Evolutionary conservation across 1,140 invertebrate species (phyloP).

Genomic region (Bombus huntii): DNA sequence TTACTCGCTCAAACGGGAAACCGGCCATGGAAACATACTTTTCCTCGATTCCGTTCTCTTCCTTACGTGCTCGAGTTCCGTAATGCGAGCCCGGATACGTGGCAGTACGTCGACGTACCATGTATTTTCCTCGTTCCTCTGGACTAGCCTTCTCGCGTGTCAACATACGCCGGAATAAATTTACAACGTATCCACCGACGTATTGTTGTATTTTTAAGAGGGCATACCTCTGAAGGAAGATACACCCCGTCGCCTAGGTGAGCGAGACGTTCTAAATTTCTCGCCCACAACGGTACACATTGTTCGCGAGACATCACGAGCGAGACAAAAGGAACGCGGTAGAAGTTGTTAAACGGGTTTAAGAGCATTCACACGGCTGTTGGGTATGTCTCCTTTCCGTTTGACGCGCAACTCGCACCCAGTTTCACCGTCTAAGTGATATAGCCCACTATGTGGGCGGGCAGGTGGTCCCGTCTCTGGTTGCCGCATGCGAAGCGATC

Average conservation of each 20-base stretch:
- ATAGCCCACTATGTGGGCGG: slow-evolving; percentile 46
- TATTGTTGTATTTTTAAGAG: background rate
- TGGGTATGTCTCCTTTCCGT: background rate
- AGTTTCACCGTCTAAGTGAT: slow-evolving; percentile 57
- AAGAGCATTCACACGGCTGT: background rate
- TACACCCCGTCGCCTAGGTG: too few species aligned
- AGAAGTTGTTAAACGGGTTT: slow-evolving; percentile 15
- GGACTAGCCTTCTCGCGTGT: background rate
- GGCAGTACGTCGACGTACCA: background rate
- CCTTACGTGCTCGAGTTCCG: slow-evolving; percentile 74
- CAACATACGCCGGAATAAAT: background rate
- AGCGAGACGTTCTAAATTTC: background rate
- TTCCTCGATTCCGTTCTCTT: slow-evolving; percentile 56
- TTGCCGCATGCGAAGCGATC: slow-evolving; percentile 27
- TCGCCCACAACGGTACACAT: background rate
- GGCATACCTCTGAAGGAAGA: too few species aligned
- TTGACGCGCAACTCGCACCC: background rate
- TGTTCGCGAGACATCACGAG: background rate
- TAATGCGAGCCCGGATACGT: slow-evolving; percentile 61
- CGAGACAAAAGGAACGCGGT: background rate
- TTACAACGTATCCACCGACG: background rate
- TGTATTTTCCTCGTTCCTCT: background rate
- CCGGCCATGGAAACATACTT: slow-evolving; percentile 66
- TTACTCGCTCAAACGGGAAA: slow-evolving; percentile 61
- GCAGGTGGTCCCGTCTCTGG: slow-evolving; percentile 52